A percentile compares a stretch with the other conserved stretches of the same genome.
Evolutionary conservation across 2,797 vertebrate species (phyloP).

Genomic region (Coilia nasus): DNA sequence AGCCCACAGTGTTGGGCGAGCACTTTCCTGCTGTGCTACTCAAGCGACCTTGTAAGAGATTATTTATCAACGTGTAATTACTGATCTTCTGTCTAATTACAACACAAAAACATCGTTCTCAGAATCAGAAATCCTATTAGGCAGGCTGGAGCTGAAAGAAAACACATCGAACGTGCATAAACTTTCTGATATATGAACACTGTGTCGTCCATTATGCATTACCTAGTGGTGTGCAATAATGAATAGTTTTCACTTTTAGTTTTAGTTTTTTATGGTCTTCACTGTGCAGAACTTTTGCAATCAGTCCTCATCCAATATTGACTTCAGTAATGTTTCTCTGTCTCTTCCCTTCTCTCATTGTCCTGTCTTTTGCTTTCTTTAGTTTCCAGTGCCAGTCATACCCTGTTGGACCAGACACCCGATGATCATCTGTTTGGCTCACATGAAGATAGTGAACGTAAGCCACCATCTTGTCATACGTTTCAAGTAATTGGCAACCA

Average conservation of each 20-base stretch:
- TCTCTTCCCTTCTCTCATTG: conserved; percentile 12
- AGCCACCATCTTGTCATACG: neutral
- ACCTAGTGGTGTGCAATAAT: no score
- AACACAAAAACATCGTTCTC: neutral
- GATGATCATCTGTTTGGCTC: conserved; percentile 34
- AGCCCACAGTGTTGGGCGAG: neutral
- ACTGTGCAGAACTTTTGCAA: neutral
- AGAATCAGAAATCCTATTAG: neutral
- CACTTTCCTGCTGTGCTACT: neutral
- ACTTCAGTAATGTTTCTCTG: neutral
- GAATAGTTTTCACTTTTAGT: neutral
- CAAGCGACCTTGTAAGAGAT: neutral
- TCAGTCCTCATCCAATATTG: neutral
- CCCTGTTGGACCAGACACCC: conserved; percentile 44
- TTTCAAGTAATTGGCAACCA: neutral
- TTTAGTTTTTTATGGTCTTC: neutral
- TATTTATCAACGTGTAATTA: neutral
- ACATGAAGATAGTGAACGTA: conserved; percentile 45
- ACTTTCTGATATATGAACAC: no score
- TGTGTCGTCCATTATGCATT: no score
- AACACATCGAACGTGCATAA: no score
- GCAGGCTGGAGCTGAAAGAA: neutral
- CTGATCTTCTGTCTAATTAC: neutral
- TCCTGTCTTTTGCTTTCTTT: neutral
- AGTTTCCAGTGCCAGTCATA: conserved; percentile 48